Conservation (phyloP, 2,797 vertebrate species). For the Siniperca obscura region DNA sequence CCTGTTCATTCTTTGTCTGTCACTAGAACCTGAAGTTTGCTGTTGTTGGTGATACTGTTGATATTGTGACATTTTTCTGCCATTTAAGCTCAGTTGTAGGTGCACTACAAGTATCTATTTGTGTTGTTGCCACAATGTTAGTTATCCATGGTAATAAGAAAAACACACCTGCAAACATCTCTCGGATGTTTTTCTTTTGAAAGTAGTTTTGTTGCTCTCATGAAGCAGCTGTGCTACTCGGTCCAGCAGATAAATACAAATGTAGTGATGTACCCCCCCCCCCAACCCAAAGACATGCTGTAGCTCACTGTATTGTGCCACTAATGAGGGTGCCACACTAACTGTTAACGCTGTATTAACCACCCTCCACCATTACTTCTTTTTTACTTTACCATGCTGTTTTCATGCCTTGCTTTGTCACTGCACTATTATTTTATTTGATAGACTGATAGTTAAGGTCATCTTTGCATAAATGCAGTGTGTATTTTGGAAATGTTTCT, state of each 20-base stretch:
- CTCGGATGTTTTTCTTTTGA: too few species aligned
- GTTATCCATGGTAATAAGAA: too few species aligned
- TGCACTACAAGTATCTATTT: not conserved
- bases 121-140: not conserved
- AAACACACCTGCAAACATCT: not conserved
- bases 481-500: conserved; percentile 8
- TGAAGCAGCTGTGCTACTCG: conserved; percentile 3
- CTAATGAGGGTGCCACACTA: conserved; percentile 49
- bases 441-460: not conserved
- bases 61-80: not conserved
- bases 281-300: conserved; percentile 10
- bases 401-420: not conserved
- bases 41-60: not conserved
- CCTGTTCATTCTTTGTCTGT: not conserved
- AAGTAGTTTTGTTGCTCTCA: not conserved
- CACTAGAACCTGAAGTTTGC: not conserved
- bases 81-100: not conserved
- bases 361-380: not conserved
- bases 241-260: conserved; percentile 9
- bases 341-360: conserved; percentile 45
- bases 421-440: not conserved
- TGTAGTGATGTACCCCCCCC: not conserved
- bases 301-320: conserved; percentile 13
- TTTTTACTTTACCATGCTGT: not conserved
- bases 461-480: not conserved